Base-by-base conservation (phyloP, 1,140 invertebrate genomes). In the Bombus polaris region DNA sequence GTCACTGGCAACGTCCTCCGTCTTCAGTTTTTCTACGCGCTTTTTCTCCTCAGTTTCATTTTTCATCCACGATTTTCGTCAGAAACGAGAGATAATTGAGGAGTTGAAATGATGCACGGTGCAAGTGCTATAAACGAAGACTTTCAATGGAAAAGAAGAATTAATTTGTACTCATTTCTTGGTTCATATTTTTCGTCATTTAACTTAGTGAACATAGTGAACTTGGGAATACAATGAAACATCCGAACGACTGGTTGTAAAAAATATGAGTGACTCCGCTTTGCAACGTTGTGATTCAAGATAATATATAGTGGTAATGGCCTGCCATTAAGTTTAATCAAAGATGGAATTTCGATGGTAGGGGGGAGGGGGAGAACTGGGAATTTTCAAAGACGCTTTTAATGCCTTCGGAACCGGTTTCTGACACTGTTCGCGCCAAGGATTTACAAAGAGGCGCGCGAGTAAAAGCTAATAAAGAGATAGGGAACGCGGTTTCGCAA, bases 381-480 rank as follows among this genome's bases (percentile, higher is more conserved):
- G 15, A 39, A 12, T 76, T 77, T 77, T 77, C 15, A 35, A 59
- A 77, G 53, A 59, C 75, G 47, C 6, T n/a, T 77, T 15, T 28
- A 39, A 39, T 18, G 47, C 37, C 32, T 15, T 22, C n/a, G 28
- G 28, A 77, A 77, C 75, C 75, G 57, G 75, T 77, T 77, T 25
- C 3, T 32, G 28, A 77, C 75, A 77, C 57, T 18, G 57, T 77
- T 42, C 59, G 28, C 39, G 37, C 37, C 53, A 42, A 42, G 57
- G 65, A 53, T 80, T 37, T 53, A 37, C 65, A 37, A 80, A 53
- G 42, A 53, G 25, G 6, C 74, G 10, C 9, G 22, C 13, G 42
- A 47, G 62, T 35, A n/a, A 66, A 37, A 62, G 65, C 35, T 70
- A 80, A 80, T 66, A 70, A 70, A 80, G 65, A 70, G 78, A 70